Conservation (phyloP, 2,797 vertebrate genomes). For the Chelon labrosus region DNA sequence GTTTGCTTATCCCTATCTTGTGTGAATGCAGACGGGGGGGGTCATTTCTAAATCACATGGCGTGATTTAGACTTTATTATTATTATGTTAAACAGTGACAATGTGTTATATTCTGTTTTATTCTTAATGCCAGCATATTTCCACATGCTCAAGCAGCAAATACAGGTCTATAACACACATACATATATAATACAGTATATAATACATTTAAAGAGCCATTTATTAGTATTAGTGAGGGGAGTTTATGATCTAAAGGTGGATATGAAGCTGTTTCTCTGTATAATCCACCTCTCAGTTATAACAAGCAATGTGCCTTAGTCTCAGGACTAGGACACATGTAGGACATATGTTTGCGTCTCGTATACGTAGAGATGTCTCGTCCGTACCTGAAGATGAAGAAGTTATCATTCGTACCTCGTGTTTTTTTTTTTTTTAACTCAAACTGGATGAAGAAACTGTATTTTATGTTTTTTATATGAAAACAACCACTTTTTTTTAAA, state of each 20-base stretch:
- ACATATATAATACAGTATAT: too few relatives aligned
- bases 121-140: neutral
- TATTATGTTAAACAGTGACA: neutral
- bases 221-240: neutral
- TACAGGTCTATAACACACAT: too few relatives aligned
- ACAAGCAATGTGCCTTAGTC: neutral
- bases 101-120: slow-evolving; percentile 1
- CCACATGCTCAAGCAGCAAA: slow-evolving; percentile 14
- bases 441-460: slow-evolving; percentile 44
- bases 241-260: slow-evolving; percentile 34
- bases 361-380: slow-evolving; percentile 18
- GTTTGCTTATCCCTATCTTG: too few relatives aligned
- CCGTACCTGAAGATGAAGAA: slow-evolving; percentile 2
- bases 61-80: too few relatives aligned
- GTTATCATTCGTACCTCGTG: slow-evolving; percentile 4
- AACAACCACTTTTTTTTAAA: slow-evolving; percentile 51
- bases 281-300: neutral
- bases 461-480: slow-evolving; percentile 16
- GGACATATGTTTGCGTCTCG: slow-evolving; percentile 30
- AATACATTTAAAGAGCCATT: slow-evolving; percentile 40
- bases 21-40: too few relatives aligned
- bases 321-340: too few relatives aligned
- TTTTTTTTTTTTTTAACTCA: slow-evolving; percentile 1
- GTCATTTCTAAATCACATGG: too few relatives aligned
- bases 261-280: slow-evolving; percentile 6